Base-by-base conservation (phyloP, 2,888 invertebrate genomes). In the Sphaerophoria taeniata region DNA sequence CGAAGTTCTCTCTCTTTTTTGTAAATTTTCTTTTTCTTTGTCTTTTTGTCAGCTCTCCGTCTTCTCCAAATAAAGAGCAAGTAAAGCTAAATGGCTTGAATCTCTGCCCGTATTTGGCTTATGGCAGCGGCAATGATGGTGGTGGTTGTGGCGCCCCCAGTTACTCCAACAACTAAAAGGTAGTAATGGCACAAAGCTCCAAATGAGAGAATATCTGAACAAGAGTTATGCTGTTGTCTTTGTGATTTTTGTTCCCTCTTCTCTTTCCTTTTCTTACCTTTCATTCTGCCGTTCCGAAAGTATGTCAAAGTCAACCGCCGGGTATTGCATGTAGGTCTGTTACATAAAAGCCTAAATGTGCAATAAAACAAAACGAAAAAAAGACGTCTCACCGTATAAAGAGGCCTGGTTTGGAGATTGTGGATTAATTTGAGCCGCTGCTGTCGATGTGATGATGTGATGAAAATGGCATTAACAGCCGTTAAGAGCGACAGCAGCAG, bases 301-400 rank as follows among this genome's bases (percentile, higher is more conserved):
- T 86, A 78, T 86, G 86, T 86, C 86, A 86, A 86, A 86, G 86
- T 86, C 86, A 86, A 74, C 74, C 78, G 86, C 77, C 83, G 79
- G 74, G 60, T 58, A 83, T 84, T 84, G 84, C 84, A 79, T 78
- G 86, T 78, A 74, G 82, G 86, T 82, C 86, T 81, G 82, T 86
- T 86, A 86, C 86, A 86, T 86, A 86, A 82, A 77, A 51, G 80
- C 76, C 76, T 72, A 85, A 85, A 85, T 85, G 85, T 85, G 85
- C 76, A 85, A 77, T 85, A 70, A 81, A 43, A 65, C 69, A 34
- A 7, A 55, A 33, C 31, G 31, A 31, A 12, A 33, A 31, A 33
- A 56, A 84, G 84, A 84, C 79, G 75, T 55, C 49, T 47, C 60
- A 51, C 82, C 77, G 73, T 83, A 70, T 58, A 51, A 51, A 56